Conservation (phyloP, 2,113 vertebrate genomes). For the Austrofundulus limnaeus region DNA sequence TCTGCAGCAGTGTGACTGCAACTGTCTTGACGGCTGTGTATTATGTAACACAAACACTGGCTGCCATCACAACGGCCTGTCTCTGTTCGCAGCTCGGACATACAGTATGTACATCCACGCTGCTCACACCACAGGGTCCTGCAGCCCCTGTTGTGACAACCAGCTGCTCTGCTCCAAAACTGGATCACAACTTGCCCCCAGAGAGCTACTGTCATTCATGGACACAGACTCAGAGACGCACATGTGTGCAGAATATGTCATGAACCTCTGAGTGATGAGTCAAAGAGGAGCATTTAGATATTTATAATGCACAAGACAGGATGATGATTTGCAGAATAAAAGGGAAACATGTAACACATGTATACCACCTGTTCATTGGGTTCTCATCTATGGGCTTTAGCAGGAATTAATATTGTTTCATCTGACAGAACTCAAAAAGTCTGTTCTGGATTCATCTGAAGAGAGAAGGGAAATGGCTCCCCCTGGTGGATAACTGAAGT, state of each 20-base stretch:
- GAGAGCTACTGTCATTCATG: conserved; percentile 42
- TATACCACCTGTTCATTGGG: conserved; percentile 56
- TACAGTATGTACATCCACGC: conserved; percentile 27
- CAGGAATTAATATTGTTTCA: conserved; percentile 36
- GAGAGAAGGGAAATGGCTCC: conserved; percentile 52
- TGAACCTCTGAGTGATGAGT: neutral
- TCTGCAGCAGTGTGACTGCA: conserved; percentile 58
- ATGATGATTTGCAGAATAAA: conserved; percentile 55
- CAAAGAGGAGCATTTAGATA: conserved; percentile 3
- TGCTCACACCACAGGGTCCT: conserved; percentile 35
- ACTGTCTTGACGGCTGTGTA: conserved; percentile 29
- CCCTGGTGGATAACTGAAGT: conserved; percentile 61
- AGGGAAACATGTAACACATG: conserved; percentile 38
- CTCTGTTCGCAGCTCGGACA: conserved; percentile 51
- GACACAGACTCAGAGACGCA: conserved; percentile 7
- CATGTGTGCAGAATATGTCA: neutral
- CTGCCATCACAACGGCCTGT: conserved; percentile 74
- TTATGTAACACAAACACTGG: conserved; percentile 79
- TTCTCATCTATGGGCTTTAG: conserved; percentile 43
- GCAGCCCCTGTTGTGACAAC: conserved; percentile 71
- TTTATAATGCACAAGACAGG: conserved; percentile 4
- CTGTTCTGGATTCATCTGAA: conserved; percentile 9
- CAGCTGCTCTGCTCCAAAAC: conserved; percentile 8
- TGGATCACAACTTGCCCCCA: conserved; percentile 29
- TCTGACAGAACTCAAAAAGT: neutral